Conservation (phyloP, 2,113 vertebrate genomes). For the Corydoras sp. region DNA sequence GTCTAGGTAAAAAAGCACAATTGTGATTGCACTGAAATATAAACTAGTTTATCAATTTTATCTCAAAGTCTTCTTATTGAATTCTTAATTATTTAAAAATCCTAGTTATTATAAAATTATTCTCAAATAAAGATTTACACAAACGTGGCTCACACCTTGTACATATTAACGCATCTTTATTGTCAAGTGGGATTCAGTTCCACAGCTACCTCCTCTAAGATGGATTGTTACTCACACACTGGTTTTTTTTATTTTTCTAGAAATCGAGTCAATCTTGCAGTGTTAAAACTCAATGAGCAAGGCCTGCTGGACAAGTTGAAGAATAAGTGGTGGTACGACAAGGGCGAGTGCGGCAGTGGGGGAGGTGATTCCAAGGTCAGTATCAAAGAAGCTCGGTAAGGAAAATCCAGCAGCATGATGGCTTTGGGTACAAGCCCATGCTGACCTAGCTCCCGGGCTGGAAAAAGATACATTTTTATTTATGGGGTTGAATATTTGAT, state of each 20-base stretch:
- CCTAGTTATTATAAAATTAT: too few species aligned
- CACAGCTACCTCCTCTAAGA: slow-evolving; percentile 59
- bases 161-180: too few species aligned
- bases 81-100: too few species aligned
- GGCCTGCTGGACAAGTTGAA: slow-evolving; percentile 99
- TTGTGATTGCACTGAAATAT: too few species aligned
- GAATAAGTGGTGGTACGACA: slow-evolving; percentile 99
- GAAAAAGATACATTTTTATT: slow-evolving; percentile 33
- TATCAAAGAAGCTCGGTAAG: slow-evolving; percentile 88
- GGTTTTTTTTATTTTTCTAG: slow-evolving; percentile 88
- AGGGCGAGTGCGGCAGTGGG: slow-evolving; percentile 99
- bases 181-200: too few species aligned
- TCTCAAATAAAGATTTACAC: too few species aligned
- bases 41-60: too few species aligned
- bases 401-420: slow-evolving; percentile 66
- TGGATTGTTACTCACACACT: slow-evolving; percentile 63
- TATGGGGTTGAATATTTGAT: too few species aligned
- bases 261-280: slow-evolving; percentile 99
- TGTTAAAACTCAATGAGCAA: slow-evolving; percentile 99
- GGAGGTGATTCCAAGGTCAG: slow-evolving; percentile 99
- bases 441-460: slow-evolving; percentile 57
- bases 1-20: too few species aligned
- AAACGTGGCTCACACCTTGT: too few species aligned
- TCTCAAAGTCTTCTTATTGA: too few species aligned
- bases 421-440: slow-evolving; percentile 79